phyloP scores from a whole-genome alignment of 2,888 invertebrate species.

The Melinaea menophilus region DNA sequence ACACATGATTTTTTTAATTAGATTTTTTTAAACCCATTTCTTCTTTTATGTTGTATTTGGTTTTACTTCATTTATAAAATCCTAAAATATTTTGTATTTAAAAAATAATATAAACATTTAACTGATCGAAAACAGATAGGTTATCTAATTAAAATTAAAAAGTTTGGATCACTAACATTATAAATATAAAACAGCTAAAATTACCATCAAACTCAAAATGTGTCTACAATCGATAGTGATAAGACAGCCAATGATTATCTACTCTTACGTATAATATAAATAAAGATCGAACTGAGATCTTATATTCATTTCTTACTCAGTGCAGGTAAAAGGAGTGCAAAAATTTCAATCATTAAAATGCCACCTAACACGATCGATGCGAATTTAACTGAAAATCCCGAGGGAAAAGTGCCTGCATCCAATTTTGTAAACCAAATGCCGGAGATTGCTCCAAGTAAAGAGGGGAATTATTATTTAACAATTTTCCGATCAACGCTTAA shows the following conservation, averaged over 20 bases:
- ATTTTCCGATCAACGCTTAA: constrained; percentile 50
- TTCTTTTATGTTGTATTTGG: no score
- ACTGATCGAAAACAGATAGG: no score
- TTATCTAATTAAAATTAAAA: no score
- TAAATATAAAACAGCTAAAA: no score
- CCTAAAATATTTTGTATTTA: no score
- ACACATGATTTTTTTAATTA: no score
- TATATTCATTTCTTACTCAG: constrained; percentile 17
- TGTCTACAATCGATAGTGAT: constrained; percentile 38
- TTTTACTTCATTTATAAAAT: no score
- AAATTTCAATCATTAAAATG: constrained; percentile 34
- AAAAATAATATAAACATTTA: no score
- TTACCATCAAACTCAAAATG: background rate
- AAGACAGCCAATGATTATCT: constrained; percentile 35
- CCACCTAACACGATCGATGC: constrained; percentile 40
- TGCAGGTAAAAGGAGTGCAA: constrained; percentile 19
- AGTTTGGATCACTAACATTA: no score
- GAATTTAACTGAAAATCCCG: constrained; percentile 32
- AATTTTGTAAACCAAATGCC: constrained; percentile 23
- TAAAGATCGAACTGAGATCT: constrained; percentile 19
- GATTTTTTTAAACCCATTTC: no score
- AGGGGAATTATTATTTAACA: constrained; percentile 39
- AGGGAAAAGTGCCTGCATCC: constrained; percentile 11
- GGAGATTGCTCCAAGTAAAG: constrained; percentile 8
- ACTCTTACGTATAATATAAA: constrained; percentile 34